Base-by-base conservation (phyloP, 2,797 vertebrate species). In the Micrastur ruficollis region DNA sequence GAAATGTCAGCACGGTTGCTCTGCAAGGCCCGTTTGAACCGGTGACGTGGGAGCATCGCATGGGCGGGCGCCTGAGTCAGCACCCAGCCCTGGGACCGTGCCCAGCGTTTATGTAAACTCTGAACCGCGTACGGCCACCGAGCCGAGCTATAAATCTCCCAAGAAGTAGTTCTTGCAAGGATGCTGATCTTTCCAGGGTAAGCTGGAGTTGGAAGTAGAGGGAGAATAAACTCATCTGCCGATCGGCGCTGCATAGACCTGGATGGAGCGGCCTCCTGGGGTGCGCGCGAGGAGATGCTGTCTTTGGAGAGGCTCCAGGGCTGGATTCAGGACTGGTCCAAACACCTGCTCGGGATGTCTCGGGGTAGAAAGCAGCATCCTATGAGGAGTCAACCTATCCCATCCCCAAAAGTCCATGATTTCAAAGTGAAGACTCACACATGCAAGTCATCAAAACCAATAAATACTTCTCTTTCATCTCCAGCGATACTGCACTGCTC, bases 211-310 rank as follows among this genome's bases (percentile, higher is more conserved):
- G 87, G 52, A 74, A 89, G 34, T 0, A 56, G 66, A 86, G 38
- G 36, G 63, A 75, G 31, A n/a, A 58, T 46, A 22, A 79, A 62
- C 9, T 61, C 21, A 9, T 46, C 36, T 65, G 58, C 10, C 0
- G 0, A 38, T 27, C 2, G 1, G 36, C 1, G 0, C 40, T 29
- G 32, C 10, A 0, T 1, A 9, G 88, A 42, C 22, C 31, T 5
- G 20, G 12, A 23, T 8, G 26, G 44, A 72, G 26, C 0, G 0
- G 29, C 22, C 58, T 58, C 20, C 17, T 3, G 14, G 20, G 25
- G 15, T 12, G 72, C 34, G 38, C 0, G 0, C 2, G 1, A 62
- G 78, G 59, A 61, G 58, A 55, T 58, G 23, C 18, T 25, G 21
- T 11, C 50, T 61, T 34, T 46, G 55, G 63, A 55, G 11, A 20